Percentiles rank a stretch among this genome's conserved stretches.
Evolutionary conservation across 2,888 invertebrate species (phyloP).

Genomic region (Andrena hattorfiana): DNA sequence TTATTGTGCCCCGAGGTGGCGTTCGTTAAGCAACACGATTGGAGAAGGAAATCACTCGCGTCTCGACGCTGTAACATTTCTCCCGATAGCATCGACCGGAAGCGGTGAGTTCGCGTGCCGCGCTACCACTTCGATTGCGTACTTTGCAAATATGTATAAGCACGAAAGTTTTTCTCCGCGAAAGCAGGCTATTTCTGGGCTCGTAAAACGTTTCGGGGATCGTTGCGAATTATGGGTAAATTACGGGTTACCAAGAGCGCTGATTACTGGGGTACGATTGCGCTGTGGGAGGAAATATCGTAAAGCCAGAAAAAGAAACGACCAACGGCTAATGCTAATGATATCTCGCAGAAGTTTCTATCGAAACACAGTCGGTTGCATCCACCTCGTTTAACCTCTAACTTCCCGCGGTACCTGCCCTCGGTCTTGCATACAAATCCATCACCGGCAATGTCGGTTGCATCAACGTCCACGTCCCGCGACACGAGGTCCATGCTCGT

Average conservation of each 20-base stretch:
- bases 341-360: not conserved
- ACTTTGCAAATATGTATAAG: constrained; percentile 56
- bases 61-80: constrained; percentile 46
- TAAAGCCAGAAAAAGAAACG: not conserved
- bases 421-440: not conserved
- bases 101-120: constrained; percentile 58
- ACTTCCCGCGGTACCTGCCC: not conserved
- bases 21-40: constrained; percentile 46
- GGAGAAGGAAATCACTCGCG: constrained; percentile 58
- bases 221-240: constrained; percentile 42
- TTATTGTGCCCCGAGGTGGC: not conserved
- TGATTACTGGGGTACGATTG: not conserved
- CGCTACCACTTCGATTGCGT: constrained; percentile 34
- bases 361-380: not conserved
- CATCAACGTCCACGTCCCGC: not conserved
- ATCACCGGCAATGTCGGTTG: not conserved
- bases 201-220: constrained; percentile 39
- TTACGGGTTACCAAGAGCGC: not conserved
- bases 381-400: not conserved
- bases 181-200: not conserved
- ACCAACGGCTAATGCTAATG: not conserved
- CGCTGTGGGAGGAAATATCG: not conserved
- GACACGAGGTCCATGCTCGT: not conserved
- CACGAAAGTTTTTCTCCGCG: constrained; percentile 35
- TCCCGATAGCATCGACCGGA: constrained; percentile 60